Base-by-base conservation (phyloP, 2,888 invertebrate genomes). In the Isotomurus palustris region DNA sequence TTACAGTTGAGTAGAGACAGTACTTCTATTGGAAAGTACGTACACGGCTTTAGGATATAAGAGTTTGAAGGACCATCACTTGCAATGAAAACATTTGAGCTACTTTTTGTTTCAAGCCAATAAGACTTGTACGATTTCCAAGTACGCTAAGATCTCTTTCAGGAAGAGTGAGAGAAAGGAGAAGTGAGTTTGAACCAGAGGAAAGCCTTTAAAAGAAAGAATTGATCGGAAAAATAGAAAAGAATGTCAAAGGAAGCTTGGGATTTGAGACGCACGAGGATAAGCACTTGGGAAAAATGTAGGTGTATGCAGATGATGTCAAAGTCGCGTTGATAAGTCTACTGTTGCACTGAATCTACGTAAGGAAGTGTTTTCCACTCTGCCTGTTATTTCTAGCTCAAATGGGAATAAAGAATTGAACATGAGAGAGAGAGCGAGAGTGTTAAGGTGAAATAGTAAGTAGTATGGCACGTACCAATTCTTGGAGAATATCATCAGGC, bases 401-500 rank as follows among this genome's bases (percentile, higher is more conserved):
- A 14, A 32, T 14, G 8, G 8, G 32, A 32, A 14, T 32, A 8
- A 8, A 32, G 14, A 32, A 14, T 32, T 14, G 32, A 32, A 32
- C 8, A 14, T 32, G 32, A 19, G 17, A 40, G 40, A 12, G 17
- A 40, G 21, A 14, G 43, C 21, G 19, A 22, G 19, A 47, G n/a
- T 22, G 17, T 4, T 12, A 27, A 24, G 6, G 19, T 10, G 40
- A 40, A 40, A 32, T 10, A 12, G n/a, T n/a, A n/a, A n/a, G n/a
- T n/a, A n/a, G n/a, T 44, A 44, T 44, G 19, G 45, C 54, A 73
- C 78, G 76, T 70, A 82, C 82, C 74, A 83, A 67, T n/a, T 78
- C 77, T 40, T 78, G 76, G 14, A 84, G 79, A 58, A 84, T 80
- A 66, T 83, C 80, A 67, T 84, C 82, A 14, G 77, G 80, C 1